Conservation (phyloP, 2,113 vertebrate species). For the Falcunculus frontatus region DNA sequence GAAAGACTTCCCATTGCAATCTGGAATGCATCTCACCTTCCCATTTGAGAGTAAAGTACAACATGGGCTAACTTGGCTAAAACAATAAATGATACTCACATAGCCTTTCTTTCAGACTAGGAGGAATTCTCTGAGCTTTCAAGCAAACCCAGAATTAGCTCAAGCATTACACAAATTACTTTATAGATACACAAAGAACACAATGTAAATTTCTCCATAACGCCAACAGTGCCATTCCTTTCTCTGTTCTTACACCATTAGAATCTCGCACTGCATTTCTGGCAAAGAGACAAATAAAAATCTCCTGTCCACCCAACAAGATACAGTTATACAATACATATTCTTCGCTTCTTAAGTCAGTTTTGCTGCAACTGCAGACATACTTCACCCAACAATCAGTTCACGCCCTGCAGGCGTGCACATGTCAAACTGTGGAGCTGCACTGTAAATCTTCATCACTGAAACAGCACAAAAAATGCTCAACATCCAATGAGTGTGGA, state of each 20-base stretch:
- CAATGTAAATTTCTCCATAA: fast-evolving
- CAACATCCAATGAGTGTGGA: background rate
- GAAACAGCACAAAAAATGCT: background rate
- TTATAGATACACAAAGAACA: background rate
- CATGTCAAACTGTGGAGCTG: background rate
- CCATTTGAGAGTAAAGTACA: background rate
- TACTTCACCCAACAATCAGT: background rate
- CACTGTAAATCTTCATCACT: background rate
- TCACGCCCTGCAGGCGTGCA: background rate
- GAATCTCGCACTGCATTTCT: background rate
- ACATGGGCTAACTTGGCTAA: background rate
- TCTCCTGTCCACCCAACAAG: background rate
- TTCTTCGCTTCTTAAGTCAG: background rate
- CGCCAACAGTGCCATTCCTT: background rate
- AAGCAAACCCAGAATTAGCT: background rate
- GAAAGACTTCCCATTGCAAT: background rate
- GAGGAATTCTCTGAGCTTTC: background rate
- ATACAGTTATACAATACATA: background rate
- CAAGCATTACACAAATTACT: background rate
- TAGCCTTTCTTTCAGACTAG: background rate
- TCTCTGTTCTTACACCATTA: background rate
- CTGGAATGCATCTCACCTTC: background rate
- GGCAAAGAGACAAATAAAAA: background rate
- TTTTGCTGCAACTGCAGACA: background rate
- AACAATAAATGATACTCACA: background rate